Conservation (phyloP, 2,888 invertebrate species). For the Troides helena region DNA sequence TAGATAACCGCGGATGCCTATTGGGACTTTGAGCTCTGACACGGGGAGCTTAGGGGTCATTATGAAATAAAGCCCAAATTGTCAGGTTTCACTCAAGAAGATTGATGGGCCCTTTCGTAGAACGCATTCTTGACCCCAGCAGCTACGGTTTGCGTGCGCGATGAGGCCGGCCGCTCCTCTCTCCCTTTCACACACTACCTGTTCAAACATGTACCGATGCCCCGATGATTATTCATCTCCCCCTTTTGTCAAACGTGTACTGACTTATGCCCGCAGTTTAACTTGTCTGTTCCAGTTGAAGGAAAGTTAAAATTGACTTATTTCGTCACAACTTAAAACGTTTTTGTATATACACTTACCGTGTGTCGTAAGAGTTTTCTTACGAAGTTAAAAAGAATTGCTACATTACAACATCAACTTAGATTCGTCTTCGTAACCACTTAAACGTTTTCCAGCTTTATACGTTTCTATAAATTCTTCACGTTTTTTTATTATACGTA, state of each 20-base stretch:
- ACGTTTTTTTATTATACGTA: too few species aligned
- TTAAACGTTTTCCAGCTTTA: too few species aligned
- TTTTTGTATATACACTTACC: too few species aligned
- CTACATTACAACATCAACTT: too few species aligned
- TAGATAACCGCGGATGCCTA: neutral
- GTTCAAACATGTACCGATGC: slow-evolving; percentile 48
- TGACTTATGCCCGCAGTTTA: slow-evolving; percentile 28
- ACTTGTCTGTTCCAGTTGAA: slow-evolving; percentile 6
- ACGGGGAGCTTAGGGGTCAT: neutral
- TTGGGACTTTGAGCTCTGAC: slow-evolving; percentile 13
- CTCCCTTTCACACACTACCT: slow-evolving; percentile 47
- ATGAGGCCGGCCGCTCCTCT: slow-evolving; percentile 30
- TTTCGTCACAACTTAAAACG: neutral
- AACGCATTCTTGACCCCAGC: slow-evolving; percentile 30
- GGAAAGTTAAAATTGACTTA: slow-evolving; percentile 17
- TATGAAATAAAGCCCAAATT: slow-evolving; percentile 4
- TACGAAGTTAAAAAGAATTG: too few species aligned
- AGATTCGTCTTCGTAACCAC: too few species aligned
- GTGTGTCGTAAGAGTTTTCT: too few species aligned
- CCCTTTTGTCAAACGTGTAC: slow-evolving; percentile 25
- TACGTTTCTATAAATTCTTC: too few species aligned
- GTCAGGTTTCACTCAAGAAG: slow-evolving; percentile 31
- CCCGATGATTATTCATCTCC: slow-evolving; percentile 46
- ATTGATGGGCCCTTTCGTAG: slow-evolving; percentile 36
- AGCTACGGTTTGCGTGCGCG: slow-evolving; percentile 29